Evolutionary conservation across 1,140 invertebrate species (phyloP).

Genomic region (Belonocnema kinseyi): DNA sequence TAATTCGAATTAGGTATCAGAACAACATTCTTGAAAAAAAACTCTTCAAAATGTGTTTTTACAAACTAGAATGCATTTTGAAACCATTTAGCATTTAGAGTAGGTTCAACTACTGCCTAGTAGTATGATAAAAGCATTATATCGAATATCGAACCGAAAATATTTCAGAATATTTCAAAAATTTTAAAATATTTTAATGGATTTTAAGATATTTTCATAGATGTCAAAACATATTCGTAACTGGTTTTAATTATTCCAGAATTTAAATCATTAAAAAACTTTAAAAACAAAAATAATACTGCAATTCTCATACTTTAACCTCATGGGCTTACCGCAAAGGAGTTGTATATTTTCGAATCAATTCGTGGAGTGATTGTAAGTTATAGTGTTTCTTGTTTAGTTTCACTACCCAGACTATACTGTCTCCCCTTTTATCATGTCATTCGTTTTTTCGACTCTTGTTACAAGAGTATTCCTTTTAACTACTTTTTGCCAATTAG

Average conservation of each 20-base stretch:
- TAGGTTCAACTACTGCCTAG: too few species aligned
- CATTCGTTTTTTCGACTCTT: conserved; percentile 13
- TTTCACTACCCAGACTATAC: not conserved
- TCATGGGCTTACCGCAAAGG: conserved; percentile 35
- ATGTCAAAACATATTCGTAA: not conserved
- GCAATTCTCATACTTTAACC: conserved; percentile 29
- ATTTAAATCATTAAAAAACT: not conserved
- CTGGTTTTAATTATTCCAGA: not conserved
- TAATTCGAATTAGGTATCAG: too few species aligned
- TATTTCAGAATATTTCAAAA: too few species aligned
- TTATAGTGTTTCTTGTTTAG: conserved; percentile 43
- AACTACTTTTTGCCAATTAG: conserved; percentile 57
- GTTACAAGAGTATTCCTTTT: not conserved
- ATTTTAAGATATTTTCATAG: too few species aligned
- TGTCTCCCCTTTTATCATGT: conserved; percentile 11
- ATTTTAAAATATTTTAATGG: too few species aligned
- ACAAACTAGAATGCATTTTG: too few species aligned
- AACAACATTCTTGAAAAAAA: too few species aligned
- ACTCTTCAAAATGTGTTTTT: too few species aligned
- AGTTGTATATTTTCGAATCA: conserved; percentile 49
- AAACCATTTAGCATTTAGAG: too few species aligned
- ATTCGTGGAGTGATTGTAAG: conserved; percentile 54
- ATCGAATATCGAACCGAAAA: too few species aligned
- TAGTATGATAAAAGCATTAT: too few species aligned
- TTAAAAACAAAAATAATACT: not conserved